Evolutionary conservation across 2,888 invertebrate species (phyloP).

Genomic region (Trichacis sp.): DNA sequence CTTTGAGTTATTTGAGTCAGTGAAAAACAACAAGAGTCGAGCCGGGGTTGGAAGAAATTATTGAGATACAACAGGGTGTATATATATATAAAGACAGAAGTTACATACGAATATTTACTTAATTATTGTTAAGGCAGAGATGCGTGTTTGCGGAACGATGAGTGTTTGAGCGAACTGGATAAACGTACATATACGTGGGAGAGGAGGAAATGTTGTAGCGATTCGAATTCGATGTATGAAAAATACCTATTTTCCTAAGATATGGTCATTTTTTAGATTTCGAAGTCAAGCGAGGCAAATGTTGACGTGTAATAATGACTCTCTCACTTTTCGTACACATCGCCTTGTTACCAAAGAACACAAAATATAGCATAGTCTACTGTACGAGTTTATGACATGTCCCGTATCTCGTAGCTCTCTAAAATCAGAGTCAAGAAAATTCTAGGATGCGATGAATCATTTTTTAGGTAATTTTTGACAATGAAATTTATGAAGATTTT

Average conservation of each 20-base stretch:
- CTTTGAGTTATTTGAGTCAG: constrained; percentile 1
- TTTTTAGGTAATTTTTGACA: no score
- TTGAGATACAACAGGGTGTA: constrained; percentile 63
- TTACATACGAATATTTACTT: constrained; percentile 66
- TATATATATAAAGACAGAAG: constrained; percentile 62
- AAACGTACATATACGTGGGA: constrained; percentile 41
- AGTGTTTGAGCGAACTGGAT: constrained; percentile 41
- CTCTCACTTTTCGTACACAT: constrained; percentile 61
- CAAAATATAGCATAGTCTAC: constrained; percentile 36
- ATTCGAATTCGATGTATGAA: constrained; percentile 35
- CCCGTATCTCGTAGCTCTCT: no score
- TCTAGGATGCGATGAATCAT: no score
- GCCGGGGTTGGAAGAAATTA: constrained; percentile 31
- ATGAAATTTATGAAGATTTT: no score
- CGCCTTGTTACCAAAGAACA: constrained; percentile 68
- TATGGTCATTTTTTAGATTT: constrained; percentile 11
- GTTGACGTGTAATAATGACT: constrained; percentile 22
- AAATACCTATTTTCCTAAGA: constrained; percentile 25
- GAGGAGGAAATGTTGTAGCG: constrained; percentile 34
- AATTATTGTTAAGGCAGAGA: constrained; percentile 59
- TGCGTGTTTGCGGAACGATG: constrained; percentile 33
- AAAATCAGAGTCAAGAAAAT: no score
- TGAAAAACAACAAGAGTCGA: constrained; percentile 18
- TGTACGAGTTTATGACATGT: constrained; percentile 24
- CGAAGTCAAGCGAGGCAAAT: background rate